These are phyloP conservation scores for Myanophis thanlyinensis DNA, from an alignment of 2,113 vertebrate genomes.

Conservation along the genomic window DNA sequence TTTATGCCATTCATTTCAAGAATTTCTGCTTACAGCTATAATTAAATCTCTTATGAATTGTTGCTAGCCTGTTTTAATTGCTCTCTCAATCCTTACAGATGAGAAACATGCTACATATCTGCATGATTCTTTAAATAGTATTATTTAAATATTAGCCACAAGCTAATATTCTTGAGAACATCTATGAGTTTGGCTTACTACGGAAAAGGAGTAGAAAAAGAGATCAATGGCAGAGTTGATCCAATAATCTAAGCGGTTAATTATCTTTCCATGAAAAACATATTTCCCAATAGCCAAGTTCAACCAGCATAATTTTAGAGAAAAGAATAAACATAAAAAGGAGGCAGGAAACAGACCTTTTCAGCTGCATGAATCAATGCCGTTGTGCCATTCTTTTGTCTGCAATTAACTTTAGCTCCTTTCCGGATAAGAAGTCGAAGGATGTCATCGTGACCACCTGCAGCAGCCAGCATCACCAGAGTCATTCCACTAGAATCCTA, in stretches of 20 bases:
- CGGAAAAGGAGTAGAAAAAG: background rate
- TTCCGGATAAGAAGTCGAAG: conserved; percentile 89
- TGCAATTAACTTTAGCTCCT: conserved; percentile 87
- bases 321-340: background rate
- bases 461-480: conserved; percentile 91
- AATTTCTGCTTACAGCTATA: background rate
- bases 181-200: background rate
- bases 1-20: background rate
- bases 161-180: background rate
- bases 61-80: background rate
- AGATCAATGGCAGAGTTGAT: background rate
- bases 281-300: background rate
- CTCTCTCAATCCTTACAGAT: background rate
- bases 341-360: conserved; percentile 66
- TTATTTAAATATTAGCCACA: too few species aligned
- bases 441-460: conserved; percentile 93
- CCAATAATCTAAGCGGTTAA: background rate
- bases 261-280: background rate
- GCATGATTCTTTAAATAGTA: background rate
- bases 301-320: fast-evolving
- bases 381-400: conserved; percentile 92
- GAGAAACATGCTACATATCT: background rate
- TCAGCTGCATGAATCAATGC: conserved; percentile 95
- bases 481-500: conserved; percentile 97
- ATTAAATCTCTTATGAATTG: background rate